phyloP scores from a whole-genome alignment of 2,113 vertebrate species.

The Vireo altiloquus region DNA sequence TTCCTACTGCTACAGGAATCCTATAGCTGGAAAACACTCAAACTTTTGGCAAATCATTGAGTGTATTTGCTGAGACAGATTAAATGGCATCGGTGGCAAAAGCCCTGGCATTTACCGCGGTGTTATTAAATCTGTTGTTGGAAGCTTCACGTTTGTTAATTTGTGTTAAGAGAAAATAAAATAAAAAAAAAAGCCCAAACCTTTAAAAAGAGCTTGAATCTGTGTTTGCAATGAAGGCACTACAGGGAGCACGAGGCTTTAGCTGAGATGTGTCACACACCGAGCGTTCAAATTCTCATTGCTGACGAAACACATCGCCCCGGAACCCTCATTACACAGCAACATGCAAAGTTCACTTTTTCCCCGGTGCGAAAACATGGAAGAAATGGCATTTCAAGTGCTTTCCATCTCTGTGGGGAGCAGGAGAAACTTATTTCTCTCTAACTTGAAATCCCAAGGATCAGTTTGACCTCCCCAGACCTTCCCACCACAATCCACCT shows the following conservation, averaged over 20 bases:
- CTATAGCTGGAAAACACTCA: not conserved
- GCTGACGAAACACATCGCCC: not conserved
- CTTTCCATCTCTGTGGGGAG: not conserved
- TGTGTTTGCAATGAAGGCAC: not conserved
- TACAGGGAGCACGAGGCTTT: not conserved
- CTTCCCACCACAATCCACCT: not conserved
- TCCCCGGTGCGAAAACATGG: not conserved
- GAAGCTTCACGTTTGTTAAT: not conserved
- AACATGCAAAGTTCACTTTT: not conserved
- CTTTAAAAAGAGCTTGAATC: not conserved
- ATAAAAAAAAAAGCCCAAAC: fast-evolving
- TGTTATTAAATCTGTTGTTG: not conserved
- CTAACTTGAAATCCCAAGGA: not conserved
- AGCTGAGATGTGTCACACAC: not conserved
- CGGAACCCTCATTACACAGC: not conserved
- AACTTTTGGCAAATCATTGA: not conserved
- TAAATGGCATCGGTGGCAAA: slow-evolving; percentile 11
- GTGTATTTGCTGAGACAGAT: not conserved
- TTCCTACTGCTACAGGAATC: not conserved
- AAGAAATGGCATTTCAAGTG: slow-evolving; percentile 13
- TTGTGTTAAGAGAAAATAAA: not conserved
- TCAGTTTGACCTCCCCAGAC: not conserved
- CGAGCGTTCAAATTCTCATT: not conserved
- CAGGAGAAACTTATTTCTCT: not conserved
- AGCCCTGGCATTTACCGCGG: not conserved